Conservation (phyloP, 2,888 invertebrate genomes). For the Liodrosophila aerea region DNA sequence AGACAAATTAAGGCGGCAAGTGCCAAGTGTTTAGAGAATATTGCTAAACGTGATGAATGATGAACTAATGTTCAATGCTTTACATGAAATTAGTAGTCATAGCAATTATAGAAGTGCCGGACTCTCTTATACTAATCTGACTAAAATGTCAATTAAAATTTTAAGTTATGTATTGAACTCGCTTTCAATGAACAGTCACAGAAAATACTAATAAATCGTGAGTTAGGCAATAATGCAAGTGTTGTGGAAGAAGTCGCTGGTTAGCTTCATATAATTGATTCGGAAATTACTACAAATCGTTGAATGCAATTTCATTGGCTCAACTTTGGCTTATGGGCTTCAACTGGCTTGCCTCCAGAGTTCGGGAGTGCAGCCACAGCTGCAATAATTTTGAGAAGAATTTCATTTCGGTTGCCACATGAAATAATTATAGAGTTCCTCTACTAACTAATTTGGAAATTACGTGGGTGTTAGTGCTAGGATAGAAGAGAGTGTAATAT, state of each 20-base stretch:
- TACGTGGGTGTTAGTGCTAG: too few species aligned
- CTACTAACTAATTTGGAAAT: too few species aligned
- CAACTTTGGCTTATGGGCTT: conserved; percentile 53
- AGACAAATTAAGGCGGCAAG: conserved; percentile 80
- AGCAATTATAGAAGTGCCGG: background rate
- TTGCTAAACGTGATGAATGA: conserved; percentile 78
- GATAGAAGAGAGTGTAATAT: too few species aligned
- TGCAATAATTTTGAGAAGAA: conserved; percentile 46
- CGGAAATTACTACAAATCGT: conserved; percentile 57
- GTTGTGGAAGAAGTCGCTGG: conserved; percentile 36
- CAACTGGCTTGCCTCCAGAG: background rate
- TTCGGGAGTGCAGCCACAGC: conserved; percentile 22
- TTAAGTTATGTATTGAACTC: conserved; percentile 19
- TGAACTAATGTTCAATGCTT: background rate
- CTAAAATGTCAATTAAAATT: conserved; percentile 7
- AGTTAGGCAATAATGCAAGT: conserved; percentile 44
- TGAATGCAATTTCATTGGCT: conserved; percentile 43
- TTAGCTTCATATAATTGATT: conserved; percentile 64
- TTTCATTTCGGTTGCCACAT: conserved; percentile 51
- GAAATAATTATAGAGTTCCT: conserved; percentile 48
- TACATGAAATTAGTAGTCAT: conserved; percentile 15
- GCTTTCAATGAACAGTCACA: conserved; percentile 36
- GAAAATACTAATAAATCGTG: conserved; percentile 66
- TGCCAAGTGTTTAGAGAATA: conserved; percentile 78
- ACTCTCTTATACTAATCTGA: background rate